A percentile compares a stretch with the other conserved stretches of the same genome.
phyloP scores from a whole-genome alignment of 2,888 invertebrate species.

The Erebia epiphron region DNA sequence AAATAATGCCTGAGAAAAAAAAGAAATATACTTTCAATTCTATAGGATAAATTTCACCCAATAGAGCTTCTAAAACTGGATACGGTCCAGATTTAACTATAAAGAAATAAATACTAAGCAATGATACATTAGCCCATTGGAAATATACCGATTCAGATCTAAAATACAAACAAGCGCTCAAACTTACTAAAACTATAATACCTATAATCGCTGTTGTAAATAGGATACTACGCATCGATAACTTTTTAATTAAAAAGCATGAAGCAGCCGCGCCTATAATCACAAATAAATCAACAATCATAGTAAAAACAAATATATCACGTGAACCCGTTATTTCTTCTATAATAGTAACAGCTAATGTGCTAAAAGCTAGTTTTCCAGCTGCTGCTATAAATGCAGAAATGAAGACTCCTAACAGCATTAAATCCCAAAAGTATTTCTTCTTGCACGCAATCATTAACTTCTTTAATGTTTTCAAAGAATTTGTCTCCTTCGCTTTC shows the following conservation, averaged over 20 bases:
- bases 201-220: not conserved
- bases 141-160: constrained; percentile 5
- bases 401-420: constrained; percentile 8
- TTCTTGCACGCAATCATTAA: constrained; percentile 31
- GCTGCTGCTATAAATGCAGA: constrained; percentile 9
- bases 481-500: constrained; percentile 4
- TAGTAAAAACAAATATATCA: constrained; percentile 2
- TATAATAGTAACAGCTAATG: constrained; percentile 9
- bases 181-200: not conserved
- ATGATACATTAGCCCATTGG: constrained; percentile 1
- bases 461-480: constrained; percentile 22
- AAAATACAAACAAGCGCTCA: constrained; percentile 17
- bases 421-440: constrained; percentile 29
- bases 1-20: constrained; percentile 4
- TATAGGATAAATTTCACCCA: constrained; percentile 21
- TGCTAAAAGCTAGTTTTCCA: constrained; percentile 13
- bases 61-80: constrained; percentile 8
- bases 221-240: constrained; percentile 6
- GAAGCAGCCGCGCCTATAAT: not conserved
- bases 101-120: constrained; percentile 11
- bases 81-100: constrained; percentile 12
- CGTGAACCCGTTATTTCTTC: not conserved
- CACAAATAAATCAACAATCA: constrained; percentile 9
- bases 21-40: constrained; percentile 17
- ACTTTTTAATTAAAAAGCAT: not conserved